A percentile compares a stretch with the other conserved stretches of the same genome.
phyloP scores from a whole-genome alignment of 2,797 vertebrate genomes.

The Falco novaeseelandiae region DNA sequence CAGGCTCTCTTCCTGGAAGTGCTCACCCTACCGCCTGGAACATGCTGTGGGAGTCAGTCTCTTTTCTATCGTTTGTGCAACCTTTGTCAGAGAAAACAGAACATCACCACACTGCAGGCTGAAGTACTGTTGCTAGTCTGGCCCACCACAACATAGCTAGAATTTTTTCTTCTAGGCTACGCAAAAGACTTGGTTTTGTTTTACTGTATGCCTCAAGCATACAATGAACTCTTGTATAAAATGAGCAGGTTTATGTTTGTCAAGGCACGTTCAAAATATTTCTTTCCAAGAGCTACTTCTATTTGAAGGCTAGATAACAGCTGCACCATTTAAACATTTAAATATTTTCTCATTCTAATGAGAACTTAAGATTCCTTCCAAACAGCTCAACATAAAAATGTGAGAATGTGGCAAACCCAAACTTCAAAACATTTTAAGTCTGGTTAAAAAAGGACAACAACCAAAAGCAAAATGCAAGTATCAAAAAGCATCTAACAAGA shows the following conservation, averaged over 20 bases:
- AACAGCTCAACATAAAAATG: neutral
- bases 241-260: conserved; percentile 26
- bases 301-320: conserved; percentile 28
- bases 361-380: conserved; percentile 32
- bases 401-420: neutral
- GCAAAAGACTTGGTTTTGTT: neutral
- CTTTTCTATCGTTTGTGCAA: neutral
- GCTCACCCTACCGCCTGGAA: neutral
- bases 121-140: neutral
- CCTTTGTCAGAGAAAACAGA: neutral
- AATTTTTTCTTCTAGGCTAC: neutral
- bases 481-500: neutral
- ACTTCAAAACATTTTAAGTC: conserved; percentile 27
- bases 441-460: neutral
- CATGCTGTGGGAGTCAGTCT: neutral
- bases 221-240: neutral
- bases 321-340: conserved; percentile 26
- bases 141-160: neutral
- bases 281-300: conserved; percentile 6
- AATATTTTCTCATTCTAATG: conserved; percentile 49
- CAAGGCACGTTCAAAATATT: conserved; percentile 28
- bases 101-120: neutral
- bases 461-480: neutral
- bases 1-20: neutral
- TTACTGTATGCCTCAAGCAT: neutral